Base-by-base conservation (phyloP, 2,113 vertebrate species). In the Rhineura floridana region DNA sequence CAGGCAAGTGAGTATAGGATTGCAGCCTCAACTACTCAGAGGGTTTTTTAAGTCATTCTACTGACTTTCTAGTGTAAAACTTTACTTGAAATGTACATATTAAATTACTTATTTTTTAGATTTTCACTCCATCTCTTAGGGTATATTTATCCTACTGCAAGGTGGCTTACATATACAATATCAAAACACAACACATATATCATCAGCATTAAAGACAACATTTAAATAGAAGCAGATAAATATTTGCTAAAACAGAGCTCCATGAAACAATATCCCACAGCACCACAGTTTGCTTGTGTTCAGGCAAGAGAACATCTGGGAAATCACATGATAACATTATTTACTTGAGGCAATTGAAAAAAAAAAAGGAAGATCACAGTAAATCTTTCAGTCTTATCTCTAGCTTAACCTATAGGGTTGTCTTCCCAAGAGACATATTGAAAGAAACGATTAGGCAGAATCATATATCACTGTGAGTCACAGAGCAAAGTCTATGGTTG, bases 371-470 rank as follows among this genome's bases (percentile, higher is more conserved):
- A 87, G 55, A 1, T 12, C 77, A 90, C 72, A 39, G 39, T 91
- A 95, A 90, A 86, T 72, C 63, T 83, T 87, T 90, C 89, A 67
- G 36, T 88, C 84, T 87, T 92, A 84, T 84, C 42, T 85, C 86
- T 65, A 0, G 0, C 59, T 84, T 79, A 9, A 0, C 6, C 69
- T 9, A 89, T 91, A 93, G 81, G 65, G 1, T 72, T 67, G 79
- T 90, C 85, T 81, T 93, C 85, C 85, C 90, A 81, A 76, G 91
- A 88, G 89, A 85, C 39, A 62, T 52, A 75, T 33, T 73, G 0
- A 25, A 87, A 76, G 84, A 55, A 83, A 87, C 48, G 59, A 50
- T 55, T 87, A 77, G 0, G 0, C 79, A 85, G 87, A 85, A 87
- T 55, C 48, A 39, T n/a, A 63, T 46, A 59, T 88, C 77, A 39